Conservation (phyloP, 1,140 invertebrate genomes). For the Pogonognathellus flavescens region DNA sequence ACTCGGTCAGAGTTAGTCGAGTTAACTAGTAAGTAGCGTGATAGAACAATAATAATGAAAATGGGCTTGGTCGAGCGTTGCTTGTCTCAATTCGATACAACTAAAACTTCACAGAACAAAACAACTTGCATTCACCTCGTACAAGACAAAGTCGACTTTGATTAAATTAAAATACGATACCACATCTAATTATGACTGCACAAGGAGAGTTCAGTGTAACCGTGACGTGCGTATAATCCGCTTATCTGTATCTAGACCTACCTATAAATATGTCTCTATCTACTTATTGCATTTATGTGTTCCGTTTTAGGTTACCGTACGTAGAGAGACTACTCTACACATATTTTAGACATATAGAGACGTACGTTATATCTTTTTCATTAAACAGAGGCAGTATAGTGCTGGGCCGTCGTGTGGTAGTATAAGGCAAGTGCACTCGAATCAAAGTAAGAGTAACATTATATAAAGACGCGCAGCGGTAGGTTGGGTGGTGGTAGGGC, state of each 20-base stretch:
- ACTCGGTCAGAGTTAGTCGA: background rate
- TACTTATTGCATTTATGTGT: no score
- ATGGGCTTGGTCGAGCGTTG: conserved; percentile 6
- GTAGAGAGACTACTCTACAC: no score
- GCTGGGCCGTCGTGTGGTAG: background rate
- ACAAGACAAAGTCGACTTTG: conserved; percentile 12
- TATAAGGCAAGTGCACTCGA: conserved; percentile 32
- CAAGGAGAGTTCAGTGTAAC: background rate
- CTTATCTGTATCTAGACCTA: background rate
- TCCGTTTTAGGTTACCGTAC: no score
- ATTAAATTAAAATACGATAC: conserved; percentile 44
- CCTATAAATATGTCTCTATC: no score
- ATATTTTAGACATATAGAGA: no score
- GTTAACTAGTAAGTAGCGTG: conserved; percentile 4
- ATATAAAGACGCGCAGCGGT: conserved; percentile 13
- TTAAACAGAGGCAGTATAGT: background rate
- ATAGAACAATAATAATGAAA: conserved; percentile 39
- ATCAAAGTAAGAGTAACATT: background rate
- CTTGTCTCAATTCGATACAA: background rate
- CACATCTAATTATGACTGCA: conserved; percentile 23
- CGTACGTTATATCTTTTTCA: background rate
- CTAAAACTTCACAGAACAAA: background rate
- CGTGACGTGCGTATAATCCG: background rate
- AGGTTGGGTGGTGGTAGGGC: background rate
- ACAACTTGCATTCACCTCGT: background rate